phyloP scores from a whole-genome alignment of 2,888 invertebrate genomes.

The Lochmaea crataegi region DNA sequence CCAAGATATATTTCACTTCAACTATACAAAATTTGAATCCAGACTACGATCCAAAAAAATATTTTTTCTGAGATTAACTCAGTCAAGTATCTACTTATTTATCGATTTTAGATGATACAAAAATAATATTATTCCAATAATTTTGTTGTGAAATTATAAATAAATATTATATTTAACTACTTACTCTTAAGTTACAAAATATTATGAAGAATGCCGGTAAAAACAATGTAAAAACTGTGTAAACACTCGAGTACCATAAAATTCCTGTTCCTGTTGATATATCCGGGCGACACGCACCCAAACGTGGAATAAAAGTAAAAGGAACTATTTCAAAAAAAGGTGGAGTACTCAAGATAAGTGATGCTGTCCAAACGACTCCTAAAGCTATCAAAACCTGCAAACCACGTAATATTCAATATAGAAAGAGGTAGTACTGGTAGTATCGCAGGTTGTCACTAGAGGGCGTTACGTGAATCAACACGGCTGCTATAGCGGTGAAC shows the following conservation, averaged over 20 bases:
- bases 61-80: no score
- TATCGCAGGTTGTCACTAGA: no score
- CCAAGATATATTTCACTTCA: no score
- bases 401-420: not conserved
- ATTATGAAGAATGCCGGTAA: constrained; percentile 77
- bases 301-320: constrained; percentile 68
- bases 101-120: no score
- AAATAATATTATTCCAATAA: no score
- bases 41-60: no score
- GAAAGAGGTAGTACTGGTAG: no score
- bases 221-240: constrained; percentile 74
- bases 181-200: constrained; percentile 77
- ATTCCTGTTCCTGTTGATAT: constrained; percentile 73
- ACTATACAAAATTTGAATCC: no score
- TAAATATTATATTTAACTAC: constrained; percentile 12
- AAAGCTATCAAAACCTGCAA: constrained; percentile 74
- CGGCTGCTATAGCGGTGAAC: no score
- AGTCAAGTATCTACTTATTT: no score
- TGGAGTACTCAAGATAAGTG: constrained; percentile 73
- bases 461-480: no score
- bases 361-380: constrained; percentile 75
- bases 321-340: constrained; percentile 73
- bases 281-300: constrained; percentile 76
- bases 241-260: constrained; percentile 74
- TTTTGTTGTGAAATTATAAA: no score